Evolutionary conservation across 2,797 vertebrate genomes (phyloP).

Genomic region (Pelochelys cantorii): DNA sequence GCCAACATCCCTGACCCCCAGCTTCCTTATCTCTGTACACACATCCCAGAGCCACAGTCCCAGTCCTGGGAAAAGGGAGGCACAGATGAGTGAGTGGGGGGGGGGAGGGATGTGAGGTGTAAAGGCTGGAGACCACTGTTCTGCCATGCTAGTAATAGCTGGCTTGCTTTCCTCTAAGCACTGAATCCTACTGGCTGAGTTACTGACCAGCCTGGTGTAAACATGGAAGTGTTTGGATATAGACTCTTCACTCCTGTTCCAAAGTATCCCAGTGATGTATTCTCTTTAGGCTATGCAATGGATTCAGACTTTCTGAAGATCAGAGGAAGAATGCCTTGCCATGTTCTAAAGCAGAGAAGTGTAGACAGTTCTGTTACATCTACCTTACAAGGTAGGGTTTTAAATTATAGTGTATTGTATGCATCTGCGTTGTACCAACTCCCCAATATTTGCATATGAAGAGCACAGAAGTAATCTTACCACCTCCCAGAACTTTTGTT

Average conservation of each 20-base stretch:
- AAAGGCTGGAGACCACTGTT: no score
- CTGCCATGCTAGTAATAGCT: background rate
- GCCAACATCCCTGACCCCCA: no score
- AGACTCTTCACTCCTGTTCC: no score
- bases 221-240: background rate
- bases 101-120: no score
- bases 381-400: background rate
- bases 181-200: background rate
- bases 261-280: background rate
- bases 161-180: background rate
- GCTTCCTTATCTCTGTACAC: no score
- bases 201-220: background rate
- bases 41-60: no score
- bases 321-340: background rate
- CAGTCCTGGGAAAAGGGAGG: no score
- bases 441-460: background rate
- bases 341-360: background rate
- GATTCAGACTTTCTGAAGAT: background rate
- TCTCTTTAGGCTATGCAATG: no score
- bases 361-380: background rate
- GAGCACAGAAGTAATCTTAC: background rate
- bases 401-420: background rate
- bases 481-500: background rate
- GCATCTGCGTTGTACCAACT: background rate
- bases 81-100: accelerated